Conservation (phyloP, 2,797 vertebrate species). For the Pristis pectinata region DNA sequence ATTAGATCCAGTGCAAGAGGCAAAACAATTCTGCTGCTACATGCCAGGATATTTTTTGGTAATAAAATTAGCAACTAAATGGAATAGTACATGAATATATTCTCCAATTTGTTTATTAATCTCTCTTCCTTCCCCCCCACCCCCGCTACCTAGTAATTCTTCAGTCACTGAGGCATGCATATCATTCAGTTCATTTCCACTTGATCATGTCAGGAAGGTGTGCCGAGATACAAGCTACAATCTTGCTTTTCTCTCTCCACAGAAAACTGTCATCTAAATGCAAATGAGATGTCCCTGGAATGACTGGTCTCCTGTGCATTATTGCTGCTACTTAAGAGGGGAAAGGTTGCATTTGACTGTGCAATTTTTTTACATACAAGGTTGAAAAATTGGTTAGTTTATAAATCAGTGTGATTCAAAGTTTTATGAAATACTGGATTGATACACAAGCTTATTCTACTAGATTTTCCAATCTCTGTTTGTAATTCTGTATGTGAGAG, state of each 20-base stretch:
- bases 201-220: slow-evolving; percentile 35
- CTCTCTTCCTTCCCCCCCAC: no score
- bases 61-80: background rate
- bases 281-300: slow-evolving; percentile 23
- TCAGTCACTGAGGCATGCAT: background rate
- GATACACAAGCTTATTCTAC: background rate
- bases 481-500: background rate
- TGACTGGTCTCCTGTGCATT: background rate
- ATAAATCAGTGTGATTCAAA: background rate
- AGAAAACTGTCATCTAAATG: slow-evolving; percentile 28
- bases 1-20: background rate
- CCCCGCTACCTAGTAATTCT: background rate
- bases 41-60: background rate
- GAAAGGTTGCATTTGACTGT: background rate
- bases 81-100: background rate
- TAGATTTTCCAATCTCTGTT: background rate
- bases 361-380: background rate
- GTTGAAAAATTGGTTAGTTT: background rate
- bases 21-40: background rate
- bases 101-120: background rate
- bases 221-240: background rate
- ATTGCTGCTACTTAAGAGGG: background rate
- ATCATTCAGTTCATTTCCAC: background rate
- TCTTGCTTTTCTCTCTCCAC: background rate
- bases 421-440: slow-evolving; percentile 10